Conservation (phyloP, 2,888 invertebrate species). For the Congeria kusceri region DNA sequence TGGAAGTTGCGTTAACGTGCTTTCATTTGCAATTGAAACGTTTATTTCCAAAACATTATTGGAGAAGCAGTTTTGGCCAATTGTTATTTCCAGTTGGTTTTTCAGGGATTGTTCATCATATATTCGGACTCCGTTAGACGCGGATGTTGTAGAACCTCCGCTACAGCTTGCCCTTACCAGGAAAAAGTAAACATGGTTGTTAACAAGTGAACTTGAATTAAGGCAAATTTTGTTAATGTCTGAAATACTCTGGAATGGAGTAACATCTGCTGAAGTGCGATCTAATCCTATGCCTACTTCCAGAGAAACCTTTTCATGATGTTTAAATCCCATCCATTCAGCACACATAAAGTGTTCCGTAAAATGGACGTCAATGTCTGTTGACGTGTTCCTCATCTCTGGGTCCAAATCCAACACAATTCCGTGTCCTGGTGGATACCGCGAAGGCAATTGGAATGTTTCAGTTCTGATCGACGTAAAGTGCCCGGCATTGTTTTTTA, state of each 20-base stretch:
- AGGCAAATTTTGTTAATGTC: neutral
- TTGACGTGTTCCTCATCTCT: neutral
- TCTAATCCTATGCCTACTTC: constrained; percentile 42
- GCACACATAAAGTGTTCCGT: constrained; percentile 32
- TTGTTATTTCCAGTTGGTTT: neutral
- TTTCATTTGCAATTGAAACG: neutral
- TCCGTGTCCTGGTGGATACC: constrained; percentile 54
- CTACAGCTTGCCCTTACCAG: constrained; percentile 21
- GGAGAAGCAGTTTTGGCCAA: neutral
- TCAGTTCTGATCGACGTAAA: constrained; percentile 22
- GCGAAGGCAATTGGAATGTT: constrained; percentile 50
- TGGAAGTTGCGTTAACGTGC: neutral
- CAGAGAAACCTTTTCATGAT: constrained; percentile 24
- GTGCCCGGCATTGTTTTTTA: constrained; percentile 55
- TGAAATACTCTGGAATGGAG: neutral
- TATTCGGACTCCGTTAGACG: constrained; percentile 49
- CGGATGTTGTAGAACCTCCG: constrained; percentile 31
- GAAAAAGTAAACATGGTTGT: constrained; percentile 7
- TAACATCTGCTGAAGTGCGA: constrained; percentile 17
- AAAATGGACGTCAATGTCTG: constrained; percentile 34
- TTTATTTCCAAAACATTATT: neutral
- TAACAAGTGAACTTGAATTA: neutral
- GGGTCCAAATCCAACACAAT: constrained; percentile 48
- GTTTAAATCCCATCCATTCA: constrained; percentile 40
- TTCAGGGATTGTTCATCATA: neutral